Evolutionary conservation across 2,113 vertebrate genomes (phyloP).

Genomic region (Semnornis frantzii): DNA sequence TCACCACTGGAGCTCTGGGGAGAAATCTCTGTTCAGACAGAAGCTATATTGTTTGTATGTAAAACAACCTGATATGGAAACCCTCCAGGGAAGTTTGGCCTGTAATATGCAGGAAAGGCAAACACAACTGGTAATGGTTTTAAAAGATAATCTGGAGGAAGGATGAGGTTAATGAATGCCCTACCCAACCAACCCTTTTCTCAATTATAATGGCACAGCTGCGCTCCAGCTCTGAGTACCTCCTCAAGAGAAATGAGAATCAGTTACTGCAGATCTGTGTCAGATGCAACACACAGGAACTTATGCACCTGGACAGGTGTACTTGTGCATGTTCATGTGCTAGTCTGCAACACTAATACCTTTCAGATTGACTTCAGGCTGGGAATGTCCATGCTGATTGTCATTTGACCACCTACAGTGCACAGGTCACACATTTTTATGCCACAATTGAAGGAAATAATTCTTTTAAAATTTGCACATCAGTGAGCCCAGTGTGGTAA

Average conservation of each 20-base stretch:
- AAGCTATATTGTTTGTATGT: not conserved
- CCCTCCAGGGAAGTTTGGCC: not conserved
- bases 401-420: not conserved
- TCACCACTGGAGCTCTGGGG: not conserved
- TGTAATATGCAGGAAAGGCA: not conserved
- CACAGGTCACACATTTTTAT: not conserved
- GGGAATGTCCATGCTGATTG: accelerated
- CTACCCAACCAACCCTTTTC: not conserved
- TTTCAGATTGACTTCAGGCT: not conserved
- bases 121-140: not conserved
- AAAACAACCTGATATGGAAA: not conserved
- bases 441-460: not conserved
- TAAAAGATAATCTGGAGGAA: conserved; percentile 8
- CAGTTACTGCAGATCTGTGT: not conserved
- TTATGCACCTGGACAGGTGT: not conserved
- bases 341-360: not conserved
- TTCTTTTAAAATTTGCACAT: not conserved
- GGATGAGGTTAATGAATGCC: not conserved
- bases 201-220: not conserved
- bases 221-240: not conserved
- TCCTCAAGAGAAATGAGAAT: not conserved
- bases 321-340: accelerated
- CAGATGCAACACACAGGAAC: not conserved
- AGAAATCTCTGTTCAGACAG: not conserved
- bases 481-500: not conserved